Percentiles rank a stretch among this genome's conserved stretches.
phyloP scores from a whole-genome alignment of 1,140 invertebrate genomes.

The Drosophila gunungcola region DNA sequence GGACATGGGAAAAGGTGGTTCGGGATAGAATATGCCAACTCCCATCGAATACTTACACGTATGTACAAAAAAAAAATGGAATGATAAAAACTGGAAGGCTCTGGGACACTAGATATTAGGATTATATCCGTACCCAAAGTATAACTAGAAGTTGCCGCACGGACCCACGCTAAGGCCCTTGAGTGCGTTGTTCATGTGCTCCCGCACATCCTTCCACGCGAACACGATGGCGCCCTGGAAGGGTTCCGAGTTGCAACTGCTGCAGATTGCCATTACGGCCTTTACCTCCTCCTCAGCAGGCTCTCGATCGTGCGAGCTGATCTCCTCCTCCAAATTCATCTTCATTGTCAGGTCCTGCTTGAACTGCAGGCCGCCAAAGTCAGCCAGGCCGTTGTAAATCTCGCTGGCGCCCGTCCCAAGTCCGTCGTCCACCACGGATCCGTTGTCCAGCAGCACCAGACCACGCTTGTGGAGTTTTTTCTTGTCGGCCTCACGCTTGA shows the following conservation, averaged over 20 bases:
- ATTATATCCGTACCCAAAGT: neutral
- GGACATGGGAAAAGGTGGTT: slow-evolving; percentile 18
- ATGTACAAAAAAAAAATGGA: slow-evolving; percentile 41
- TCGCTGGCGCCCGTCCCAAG: slow-evolving; percentile 10
- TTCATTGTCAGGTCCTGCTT: slow-evolving; percentile 70
- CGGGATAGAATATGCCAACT: neutral
- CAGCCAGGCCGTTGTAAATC: slow-evolving; percentile 87
- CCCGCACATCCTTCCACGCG: slow-evolving; percentile 87
- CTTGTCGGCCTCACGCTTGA: slow-evolving; percentile 84
- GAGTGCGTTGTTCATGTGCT: slow-evolving; percentile 86
- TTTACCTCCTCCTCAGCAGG: slow-evolving; percentile 92
- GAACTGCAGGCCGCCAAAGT: slow-evolving; percentile 87
- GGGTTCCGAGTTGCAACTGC: slow-evolving; percentile 89
- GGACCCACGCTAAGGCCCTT: slow-evolving; percentile 86
- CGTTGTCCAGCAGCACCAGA: slow-evolving; percentile 87
- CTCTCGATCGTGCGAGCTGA: slow-evolving; percentile 89
- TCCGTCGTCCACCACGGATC: slow-evolving; percentile 88
- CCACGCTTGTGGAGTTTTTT: slow-evolving; percentile 86
- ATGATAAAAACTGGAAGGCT: neutral
- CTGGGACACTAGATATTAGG: too few relatives aligned
- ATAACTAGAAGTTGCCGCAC: slow-evolving; percentile 89
- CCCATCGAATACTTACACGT: slow-evolving; percentile 8
- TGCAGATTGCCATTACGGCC: slow-evolving; percentile 91
- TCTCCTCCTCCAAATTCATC: slow-evolving; percentile 81
- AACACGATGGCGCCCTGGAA: slow-evolving; percentile 91